phyloP scores from a whole-genome alignment of 2,888 invertebrate genomes.

The Asteroscopus sphinx region DNA sequence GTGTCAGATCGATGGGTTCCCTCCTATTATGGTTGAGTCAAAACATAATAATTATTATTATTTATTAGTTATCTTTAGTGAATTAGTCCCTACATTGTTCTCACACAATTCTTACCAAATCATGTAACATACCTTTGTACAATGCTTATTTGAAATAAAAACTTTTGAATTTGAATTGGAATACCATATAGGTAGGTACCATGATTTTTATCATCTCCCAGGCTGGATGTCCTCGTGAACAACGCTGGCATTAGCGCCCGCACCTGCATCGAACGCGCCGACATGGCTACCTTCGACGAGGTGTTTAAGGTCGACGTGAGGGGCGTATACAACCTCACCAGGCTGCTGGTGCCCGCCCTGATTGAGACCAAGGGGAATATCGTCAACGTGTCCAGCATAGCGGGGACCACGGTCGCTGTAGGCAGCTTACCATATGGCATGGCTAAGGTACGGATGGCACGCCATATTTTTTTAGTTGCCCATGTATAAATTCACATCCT shows the following conservation, averaged over 20 bases:
- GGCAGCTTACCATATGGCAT: slow-evolving; percentile 96
- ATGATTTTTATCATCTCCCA: slow-evolving; percentile 7
- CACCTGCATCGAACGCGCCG: slow-evolving; percentile 65
- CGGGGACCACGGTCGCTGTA: slow-evolving; percentile 92
- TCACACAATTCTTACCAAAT: too few relatives aligned
- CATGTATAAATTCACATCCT: too few relatives aligned
- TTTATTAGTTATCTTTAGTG: too few relatives aligned
- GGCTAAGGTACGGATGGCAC: slow-evolving; percentile 91
- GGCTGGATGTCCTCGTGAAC: slow-evolving; percentile 73
- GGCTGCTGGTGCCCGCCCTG: slow-evolving; percentile 92
- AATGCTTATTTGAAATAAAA: too few relatives aligned
- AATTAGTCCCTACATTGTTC: too few relatives aligned
- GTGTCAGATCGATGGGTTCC: too few relatives aligned
- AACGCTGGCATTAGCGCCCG: slow-evolving; percentile 88
- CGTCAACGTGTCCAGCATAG: slow-evolving; percentile 93
- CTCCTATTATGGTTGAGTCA: too few relatives aligned
- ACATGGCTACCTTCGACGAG: slow-evolving; percentile 62
- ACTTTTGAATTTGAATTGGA: too few relatives aligned
- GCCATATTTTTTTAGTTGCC: neutral
- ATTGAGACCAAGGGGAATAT: slow-evolving; percentile 91
- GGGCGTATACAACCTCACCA: slow-evolving; percentile 90
- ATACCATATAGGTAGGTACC: too few relatives aligned
- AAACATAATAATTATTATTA: too few relatives aligned
- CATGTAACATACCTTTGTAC: too few relatives aligned
- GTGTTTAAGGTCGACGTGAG: slow-evolving; percentile 92